These are phyloP conservation scores for Orthonychiurus folsomi DNA, from an alignment of 2,888 invertebrate species.

Conservation along the genomic window DNA sequence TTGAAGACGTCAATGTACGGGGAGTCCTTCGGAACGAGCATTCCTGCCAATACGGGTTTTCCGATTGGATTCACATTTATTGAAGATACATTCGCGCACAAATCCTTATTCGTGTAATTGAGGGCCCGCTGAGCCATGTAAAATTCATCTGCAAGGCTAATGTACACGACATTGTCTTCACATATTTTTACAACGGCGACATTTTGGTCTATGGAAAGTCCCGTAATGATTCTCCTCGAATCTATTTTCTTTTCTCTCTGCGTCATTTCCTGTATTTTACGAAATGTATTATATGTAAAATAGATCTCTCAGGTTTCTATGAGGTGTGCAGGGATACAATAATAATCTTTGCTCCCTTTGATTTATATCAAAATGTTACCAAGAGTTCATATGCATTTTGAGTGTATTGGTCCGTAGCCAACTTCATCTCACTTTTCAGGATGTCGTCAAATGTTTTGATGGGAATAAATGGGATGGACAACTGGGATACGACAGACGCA, in stretches of 20 bases:
- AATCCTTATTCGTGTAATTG: not conserved
- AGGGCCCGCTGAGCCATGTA: not conserved
- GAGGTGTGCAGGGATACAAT: too few species aligned
- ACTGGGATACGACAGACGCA: not conserved
- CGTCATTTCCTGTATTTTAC: too few species aligned
- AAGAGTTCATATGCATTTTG: not conserved
- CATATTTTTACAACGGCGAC: not conserved
- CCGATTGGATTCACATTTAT: not conserved
- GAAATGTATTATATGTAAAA: too few species aligned
- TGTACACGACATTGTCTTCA: not conserved
- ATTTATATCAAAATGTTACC: too few species aligned
- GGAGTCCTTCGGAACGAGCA: not conserved
- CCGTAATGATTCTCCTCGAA: too few species aligned
- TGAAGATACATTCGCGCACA: not conserved
- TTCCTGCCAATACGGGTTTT: not conserved
- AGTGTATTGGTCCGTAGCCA: not conserved
- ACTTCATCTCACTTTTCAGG: not conserved
- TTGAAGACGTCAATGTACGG: not conserved
- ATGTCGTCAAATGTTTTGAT: not conserved
- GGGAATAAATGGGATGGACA: not conserved
- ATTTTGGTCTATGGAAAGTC: too few species aligned
- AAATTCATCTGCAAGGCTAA: not conserved
- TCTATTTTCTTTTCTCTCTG: too few species aligned
- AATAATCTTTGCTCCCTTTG: not conserved
- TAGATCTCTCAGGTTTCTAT: too few species aligned